phyloP scores from a whole-genome alignment of 2,888 invertebrate genomes.

The Drosophila colorata region DNA sequence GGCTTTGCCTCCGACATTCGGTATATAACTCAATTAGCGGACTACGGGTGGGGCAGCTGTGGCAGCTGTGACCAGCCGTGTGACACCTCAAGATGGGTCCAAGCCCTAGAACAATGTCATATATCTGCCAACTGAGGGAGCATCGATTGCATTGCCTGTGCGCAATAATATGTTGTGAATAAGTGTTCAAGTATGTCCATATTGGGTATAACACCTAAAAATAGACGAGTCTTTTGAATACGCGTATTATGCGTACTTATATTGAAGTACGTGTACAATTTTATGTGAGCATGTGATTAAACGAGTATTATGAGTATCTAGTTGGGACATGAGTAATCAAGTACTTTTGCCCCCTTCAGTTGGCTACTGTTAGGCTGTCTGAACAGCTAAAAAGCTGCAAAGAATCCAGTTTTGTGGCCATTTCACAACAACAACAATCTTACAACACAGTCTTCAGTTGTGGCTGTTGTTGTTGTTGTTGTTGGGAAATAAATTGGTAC shows the following conservation, averaged over 20 bases:
- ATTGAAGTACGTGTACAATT: neutral
- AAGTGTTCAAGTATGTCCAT: too few relatives aligned
- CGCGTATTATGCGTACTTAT: too few relatives aligned
- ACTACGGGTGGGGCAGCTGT: conserved; percentile 27
- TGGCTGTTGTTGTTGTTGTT: conserved; percentile 16
- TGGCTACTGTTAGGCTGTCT: conserved; percentile 4
- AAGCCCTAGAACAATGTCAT: conserved; percentile 21
- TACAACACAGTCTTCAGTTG: conserved; percentile 23
- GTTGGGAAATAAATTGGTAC: conserved; percentile 29
- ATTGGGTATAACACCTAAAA: too few relatives aligned
- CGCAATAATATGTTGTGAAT: too few relatives aligned
- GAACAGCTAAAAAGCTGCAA: neutral
- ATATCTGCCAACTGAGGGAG: conserved; percentile 14
- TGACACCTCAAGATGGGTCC: conserved; percentile 7
- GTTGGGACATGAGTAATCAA: neutral
- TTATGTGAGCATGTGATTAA: neutral
- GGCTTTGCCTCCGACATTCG: conserved; percentile 37
- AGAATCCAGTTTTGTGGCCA: conserved; percentile 41
- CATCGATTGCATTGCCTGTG: conserved; percentile 14
- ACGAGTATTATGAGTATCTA: neutral
- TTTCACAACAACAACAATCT: conserved; percentile 24
- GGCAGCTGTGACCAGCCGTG: conserved; percentile 18
- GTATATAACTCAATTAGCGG: conserved; percentile 75
- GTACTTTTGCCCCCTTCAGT: conserved; percentile 4
- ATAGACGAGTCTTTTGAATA: too few relatives aligned